These are phyloP conservation scores for Phodopus roborovskii DNA, from an alignment of 2,113 vertebrate species.

Conservation along the genomic window DNA sequence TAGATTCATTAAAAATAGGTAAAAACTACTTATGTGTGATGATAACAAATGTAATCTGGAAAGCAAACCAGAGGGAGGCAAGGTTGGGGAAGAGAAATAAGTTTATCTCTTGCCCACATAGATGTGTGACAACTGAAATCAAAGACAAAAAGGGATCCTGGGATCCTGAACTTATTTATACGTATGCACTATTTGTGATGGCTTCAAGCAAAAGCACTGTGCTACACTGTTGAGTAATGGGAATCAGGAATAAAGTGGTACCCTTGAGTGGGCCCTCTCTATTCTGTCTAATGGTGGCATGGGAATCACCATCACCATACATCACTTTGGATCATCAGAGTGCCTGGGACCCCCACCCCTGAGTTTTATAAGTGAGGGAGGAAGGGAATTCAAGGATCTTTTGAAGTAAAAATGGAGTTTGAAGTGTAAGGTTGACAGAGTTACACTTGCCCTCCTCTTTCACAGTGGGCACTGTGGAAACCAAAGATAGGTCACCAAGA, in stretches of 20 bases:
- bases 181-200: background rate
- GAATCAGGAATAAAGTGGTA: background rate
- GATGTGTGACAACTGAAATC: background rate
- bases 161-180: background rate
- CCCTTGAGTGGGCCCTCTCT: background rate
- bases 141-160: background rate
- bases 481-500: background rate
- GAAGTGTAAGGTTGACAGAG: background rate
- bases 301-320: accelerated
- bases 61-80: background rate
- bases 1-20: background rate
- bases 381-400: background rate
- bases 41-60: background rate
- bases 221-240: background rate
- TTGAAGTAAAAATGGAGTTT: background rate
- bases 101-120: background rate
- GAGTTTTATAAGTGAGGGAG: background rate
- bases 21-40: background rate
- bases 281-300: background rate
- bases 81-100: background rate
- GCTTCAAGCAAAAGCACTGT: background rate
- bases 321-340: background rate
- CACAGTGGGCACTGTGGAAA: background rate
- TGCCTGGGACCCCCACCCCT: background rate
- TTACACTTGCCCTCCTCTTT: background rate